These are phyloP conservation scores for Emys orbicularis DNA, from an alignment of 2,797 vertebrate species.

Conservation along the genomic window DNA sequence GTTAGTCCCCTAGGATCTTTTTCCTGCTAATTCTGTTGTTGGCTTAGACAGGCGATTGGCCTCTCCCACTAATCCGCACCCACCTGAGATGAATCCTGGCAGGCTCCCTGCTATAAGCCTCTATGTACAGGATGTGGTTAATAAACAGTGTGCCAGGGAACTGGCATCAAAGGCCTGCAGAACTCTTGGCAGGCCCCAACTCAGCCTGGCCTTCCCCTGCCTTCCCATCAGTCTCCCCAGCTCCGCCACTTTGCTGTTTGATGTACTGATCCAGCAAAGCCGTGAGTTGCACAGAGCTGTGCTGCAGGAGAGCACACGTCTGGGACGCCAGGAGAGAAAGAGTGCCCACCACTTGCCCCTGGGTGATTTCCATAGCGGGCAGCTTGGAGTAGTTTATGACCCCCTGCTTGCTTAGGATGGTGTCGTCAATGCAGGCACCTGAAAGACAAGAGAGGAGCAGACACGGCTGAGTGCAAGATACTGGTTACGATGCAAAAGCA, in stretches of 20 bases:
- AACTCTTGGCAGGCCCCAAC: rapidly evolving
- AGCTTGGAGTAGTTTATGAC: slow-evolving; percentile 88
- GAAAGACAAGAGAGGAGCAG: background rate
- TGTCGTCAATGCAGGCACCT: slow-evolving; percentile 92
- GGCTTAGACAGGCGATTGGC: background rate
- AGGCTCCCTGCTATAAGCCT: rapidly evolving
- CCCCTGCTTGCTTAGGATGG: slow-evolving; percentile 89
- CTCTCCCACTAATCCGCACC: rapidly evolving
- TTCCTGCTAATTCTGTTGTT: background rate
- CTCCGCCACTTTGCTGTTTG: slow-evolving; percentile 73
- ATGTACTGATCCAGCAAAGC: slow-evolving; percentile 89
- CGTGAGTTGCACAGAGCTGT: slow-evolving; percentile 81
- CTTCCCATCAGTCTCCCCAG: background rate
- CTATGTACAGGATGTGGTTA: rapidly evolving
- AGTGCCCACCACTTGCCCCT: slow-evolving; percentile 86
- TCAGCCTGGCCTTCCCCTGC: rapidly evolving
- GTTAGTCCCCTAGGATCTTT: background rate
- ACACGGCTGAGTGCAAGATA: rapidly evolving
- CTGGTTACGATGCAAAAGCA: no score
- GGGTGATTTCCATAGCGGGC: slow-evolving; percentile 81
- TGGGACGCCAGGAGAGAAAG: slow-evolving; percentile 83
- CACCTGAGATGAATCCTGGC: background rate
- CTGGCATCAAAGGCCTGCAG: rapidly evolving
- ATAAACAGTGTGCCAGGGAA: background rate
- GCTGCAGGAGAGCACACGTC: slow-evolving; percentile 85